A percentile compares a stretch with the other conserved stretches of the same genome.
Evolutionary conservation across 1,140 invertebrate species (phyloP).

Genomic region (Coelopa frigida): DNA sequence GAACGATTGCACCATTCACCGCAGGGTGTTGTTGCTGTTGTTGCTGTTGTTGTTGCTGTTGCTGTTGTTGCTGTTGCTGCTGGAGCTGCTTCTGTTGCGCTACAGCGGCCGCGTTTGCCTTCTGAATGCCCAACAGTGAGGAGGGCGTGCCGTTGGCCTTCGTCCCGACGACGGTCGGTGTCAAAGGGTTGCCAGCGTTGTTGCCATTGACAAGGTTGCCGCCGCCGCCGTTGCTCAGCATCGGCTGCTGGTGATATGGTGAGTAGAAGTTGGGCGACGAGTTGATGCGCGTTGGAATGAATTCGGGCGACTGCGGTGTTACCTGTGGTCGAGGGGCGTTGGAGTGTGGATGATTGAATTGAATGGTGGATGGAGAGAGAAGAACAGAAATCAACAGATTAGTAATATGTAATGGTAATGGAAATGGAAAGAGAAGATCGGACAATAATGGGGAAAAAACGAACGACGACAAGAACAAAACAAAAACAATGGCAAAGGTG

Average conservation of each 20-base stretch:
- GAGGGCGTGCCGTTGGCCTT: slow-evolving; percentile 23
- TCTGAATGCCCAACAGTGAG: slow-evolving; percentile 36
- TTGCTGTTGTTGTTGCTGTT: slow-evolving; percentile 19
- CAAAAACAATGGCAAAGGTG: too few relatives aligned
- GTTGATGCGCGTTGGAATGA: slow-evolving; percentile 45
- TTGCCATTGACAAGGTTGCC: slow-evolving; percentile 17
- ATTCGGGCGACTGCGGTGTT: slow-evolving; percentile 46
- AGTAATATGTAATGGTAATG: too few relatives aligned
- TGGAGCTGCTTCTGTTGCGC: slow-evolving; percentile 29
- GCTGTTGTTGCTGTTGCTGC: slow-evolving; percentile 21
- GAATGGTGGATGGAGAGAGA: too few relatives aligned
- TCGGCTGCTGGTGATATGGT: slow-evolving; percentile 31
- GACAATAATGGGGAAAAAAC: too few relatives aligned
- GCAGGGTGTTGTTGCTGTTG: slow-evolving; percentile 23
- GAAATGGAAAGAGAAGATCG: too few relatives aligned
- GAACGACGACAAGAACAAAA: too few relatives aligned
- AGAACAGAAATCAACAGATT: neutral
- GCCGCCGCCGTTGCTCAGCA: slow-evolving; percentile 12
- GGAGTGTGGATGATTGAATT: too few relatives aligned
- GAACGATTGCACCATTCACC: slow-evolving; percentile 20
- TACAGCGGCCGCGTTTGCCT: slow-evolving; percentile 26
- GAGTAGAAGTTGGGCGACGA: slow-evolving; percentile 41
- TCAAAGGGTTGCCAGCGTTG: slow-evolving; percentile 38
- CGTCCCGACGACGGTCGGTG: slow-evolving; percentile 20
- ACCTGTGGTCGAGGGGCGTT: too few relatives aligned